phyloP scores from a whole-genome alignment of 2,888 invertebrate genomes.

The Meiosimyza decipiens region DNA sequence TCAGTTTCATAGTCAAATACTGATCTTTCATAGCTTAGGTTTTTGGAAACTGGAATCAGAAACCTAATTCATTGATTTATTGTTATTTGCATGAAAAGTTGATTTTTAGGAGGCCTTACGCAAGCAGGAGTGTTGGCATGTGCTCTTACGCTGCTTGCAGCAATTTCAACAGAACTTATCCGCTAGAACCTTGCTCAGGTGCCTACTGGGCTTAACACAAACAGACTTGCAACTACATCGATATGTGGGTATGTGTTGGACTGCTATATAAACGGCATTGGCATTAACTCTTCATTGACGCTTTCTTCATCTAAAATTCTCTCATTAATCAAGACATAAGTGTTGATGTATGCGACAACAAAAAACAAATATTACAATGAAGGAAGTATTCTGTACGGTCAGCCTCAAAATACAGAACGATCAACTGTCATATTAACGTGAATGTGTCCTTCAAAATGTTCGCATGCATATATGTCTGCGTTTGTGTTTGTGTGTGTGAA shows the following conservation, averaged over 20 bases:
- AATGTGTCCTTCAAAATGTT: background rate
- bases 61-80: no score
- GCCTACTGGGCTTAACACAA: background rate
- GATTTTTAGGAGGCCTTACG: no score
- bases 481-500: background rate
- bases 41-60: no score
- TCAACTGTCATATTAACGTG: slow-evolving; percentile 1
- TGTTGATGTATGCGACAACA: background rate
- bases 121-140: no score
- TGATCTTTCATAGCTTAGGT: no score
- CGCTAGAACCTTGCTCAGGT: no score
- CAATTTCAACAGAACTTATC: no score
- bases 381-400: background rate
- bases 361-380: background rate
- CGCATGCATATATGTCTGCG: no score
- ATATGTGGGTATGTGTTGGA: background rate
- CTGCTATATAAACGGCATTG: background rate
- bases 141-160: no score
- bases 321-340: slow-evolving; percentile 2
- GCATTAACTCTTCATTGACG: slow-evolving; percentile 6
- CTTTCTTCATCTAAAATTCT: background rate
- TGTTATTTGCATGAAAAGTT: no score
- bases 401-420: background rate
- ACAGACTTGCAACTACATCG: background rate
- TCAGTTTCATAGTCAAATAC: no score